Conservation (phyloP, 2,797 vertebrate genomes). For the Gymnoscopelus braueri region DNA sequence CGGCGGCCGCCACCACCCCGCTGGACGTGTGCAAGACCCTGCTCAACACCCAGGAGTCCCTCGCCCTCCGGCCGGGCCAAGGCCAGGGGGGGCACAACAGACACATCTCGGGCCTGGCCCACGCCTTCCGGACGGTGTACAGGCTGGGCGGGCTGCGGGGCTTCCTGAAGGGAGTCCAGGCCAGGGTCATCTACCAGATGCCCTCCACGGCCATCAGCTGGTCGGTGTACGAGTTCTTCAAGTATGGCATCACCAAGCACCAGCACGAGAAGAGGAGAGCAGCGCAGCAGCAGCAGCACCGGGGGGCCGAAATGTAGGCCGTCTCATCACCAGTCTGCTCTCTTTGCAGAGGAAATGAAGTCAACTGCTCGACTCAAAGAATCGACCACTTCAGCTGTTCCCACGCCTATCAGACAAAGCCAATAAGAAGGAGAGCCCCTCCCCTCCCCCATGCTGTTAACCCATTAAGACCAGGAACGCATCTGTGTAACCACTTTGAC, state of each 20-base stretch:
- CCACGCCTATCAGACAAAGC: conserved; percentile 55
- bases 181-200: conserved; percentile 97
- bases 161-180: conserved; percentile 96
- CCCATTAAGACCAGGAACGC: too few relatives aligned
- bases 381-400: conserved; percentile 54
- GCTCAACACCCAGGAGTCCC: conserved; percentile 96
- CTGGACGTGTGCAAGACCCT: conserved; percentile 99
- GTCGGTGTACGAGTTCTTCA: conserved; percentile 99
- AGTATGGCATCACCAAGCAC: conserved; percentile 93
- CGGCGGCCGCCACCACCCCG: conserved; percentile 94
- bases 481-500: too few relatives aligned
- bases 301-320: conserved; percentile 64
- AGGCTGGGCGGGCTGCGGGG: conserved; percentile 93
- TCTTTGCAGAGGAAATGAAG: conserved; percentile 59
- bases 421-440: conserved; percentile 57
- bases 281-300: conserved; percentile 44
- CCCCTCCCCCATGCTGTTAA: too few relatives aligned
- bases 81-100: conserved; percentile 85
- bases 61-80: conserved; percentile 75
- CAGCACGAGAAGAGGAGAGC: conserved; percentile 85
- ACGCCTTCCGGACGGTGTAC: conserved; percentile 98
- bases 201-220: conserved; percentile 98
- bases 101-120: conserved; percentile 95
- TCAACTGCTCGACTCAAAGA: conserved; percentile 71
- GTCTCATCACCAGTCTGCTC: conserved; percentile 82